Evolutionary conservation across 2,113 vertebrate species (phyloP).

Genomic region (Hylia prasina): DNA sequence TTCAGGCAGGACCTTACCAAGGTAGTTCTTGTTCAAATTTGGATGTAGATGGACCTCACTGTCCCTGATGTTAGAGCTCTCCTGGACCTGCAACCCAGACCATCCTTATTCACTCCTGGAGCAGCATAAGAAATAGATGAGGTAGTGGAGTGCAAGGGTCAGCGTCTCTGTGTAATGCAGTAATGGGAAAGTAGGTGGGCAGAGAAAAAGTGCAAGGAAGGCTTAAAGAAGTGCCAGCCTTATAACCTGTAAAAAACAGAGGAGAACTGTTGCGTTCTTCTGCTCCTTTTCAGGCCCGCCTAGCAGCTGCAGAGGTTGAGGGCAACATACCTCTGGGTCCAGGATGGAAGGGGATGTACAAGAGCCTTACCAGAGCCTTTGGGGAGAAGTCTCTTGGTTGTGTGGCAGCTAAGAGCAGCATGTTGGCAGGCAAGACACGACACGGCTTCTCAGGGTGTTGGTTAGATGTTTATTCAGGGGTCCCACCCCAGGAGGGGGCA

Average conservation of each 20-base stretch:
- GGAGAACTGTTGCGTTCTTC: too few species aligned
- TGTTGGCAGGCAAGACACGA: too few species aligned
- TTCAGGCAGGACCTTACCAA: not conserved
- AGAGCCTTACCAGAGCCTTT: too few species aligned
- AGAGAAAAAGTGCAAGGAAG: not conserved
- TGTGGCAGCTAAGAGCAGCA: too few species aligned
- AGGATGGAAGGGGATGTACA: too few species aligned
- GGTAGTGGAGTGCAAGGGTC: not conserved
- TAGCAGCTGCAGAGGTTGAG: too few species aligned
- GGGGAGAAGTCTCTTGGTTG: too few species aligned
- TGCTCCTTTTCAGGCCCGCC: too few species aligned
- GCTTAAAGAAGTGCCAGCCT: not conserved
- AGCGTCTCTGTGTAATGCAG: rapidly evolving
- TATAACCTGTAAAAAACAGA: not conserved
- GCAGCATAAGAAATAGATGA: not conserved
- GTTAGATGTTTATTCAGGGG: too few species aligned
- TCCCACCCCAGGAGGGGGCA: too few species aligned
- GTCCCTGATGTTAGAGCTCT: not conserved
- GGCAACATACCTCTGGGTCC: too few species aligned
- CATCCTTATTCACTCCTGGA: not conserved
- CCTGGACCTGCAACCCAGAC: not conserved
- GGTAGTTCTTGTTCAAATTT: not conserved
- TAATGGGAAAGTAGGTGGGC: not conserved
- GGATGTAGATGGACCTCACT: not conserved
- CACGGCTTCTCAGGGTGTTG: too few species aligned